Evolutionary conservation across 1,140 invertebrate species (phyloP).

Genomic region (Leptinotarsa lineolata): DNA sequence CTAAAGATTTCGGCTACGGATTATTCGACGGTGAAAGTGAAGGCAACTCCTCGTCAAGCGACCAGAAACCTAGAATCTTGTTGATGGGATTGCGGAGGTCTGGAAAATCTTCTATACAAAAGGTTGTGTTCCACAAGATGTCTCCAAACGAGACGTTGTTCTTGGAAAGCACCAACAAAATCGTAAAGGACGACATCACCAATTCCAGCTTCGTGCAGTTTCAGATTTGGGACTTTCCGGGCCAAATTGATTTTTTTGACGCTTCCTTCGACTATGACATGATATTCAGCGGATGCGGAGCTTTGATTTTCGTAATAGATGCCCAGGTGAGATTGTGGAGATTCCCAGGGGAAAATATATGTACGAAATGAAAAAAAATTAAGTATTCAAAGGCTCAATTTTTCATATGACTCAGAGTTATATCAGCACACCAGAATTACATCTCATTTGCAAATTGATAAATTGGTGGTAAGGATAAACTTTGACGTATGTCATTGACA

Average conservation of each 20-base stretch:
- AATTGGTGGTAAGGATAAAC: no score
- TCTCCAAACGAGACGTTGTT: constrained; percentile 99
- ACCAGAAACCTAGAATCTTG: constrained; percentile 89
- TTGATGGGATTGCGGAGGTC: constrained; percentile 96
- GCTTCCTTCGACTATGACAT: constrained; percentile 93
- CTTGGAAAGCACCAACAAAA: constrained; percentile 97
- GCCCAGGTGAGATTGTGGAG: constrained; percentile 74
- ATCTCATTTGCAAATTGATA: no score
- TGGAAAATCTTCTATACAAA: constrained; percentile 99
- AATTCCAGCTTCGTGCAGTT: constrained; percentile 99
- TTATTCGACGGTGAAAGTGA: constrained; percentile 75
- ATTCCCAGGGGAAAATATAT: no score
- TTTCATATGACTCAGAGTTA: no score
- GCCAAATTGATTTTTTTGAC: constrained; percentile 98
- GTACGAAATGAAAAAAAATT: no score
- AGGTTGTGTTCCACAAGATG: constrained; percentile 99
- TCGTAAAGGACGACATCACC: constrained; percentile 96
- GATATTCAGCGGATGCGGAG: constrained; percentile 94
- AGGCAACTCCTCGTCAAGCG: constrained; percentile 60
- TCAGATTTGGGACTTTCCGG: constrained; percentile 99
- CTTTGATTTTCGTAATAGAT: constrained; percentile 98
- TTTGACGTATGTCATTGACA: no score
- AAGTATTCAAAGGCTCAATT: no score
- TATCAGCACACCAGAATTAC: no score
- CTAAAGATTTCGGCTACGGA: constrained; percentile 91